Base-by-base conservation (phyloP, 1,140 invertebrate species). In the Plectrocnemia conspersa region DNA sequence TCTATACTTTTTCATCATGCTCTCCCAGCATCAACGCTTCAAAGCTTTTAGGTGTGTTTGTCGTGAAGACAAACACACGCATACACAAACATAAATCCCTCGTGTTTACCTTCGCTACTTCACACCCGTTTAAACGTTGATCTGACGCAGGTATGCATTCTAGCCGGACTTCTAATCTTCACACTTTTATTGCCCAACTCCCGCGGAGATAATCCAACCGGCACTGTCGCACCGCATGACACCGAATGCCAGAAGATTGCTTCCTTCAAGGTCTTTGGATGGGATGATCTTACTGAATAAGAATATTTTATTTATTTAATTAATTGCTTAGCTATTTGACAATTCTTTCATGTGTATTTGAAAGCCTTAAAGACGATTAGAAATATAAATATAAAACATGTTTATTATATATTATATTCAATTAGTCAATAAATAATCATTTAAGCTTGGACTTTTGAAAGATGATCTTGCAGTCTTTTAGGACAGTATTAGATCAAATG, bases 51-150 rank as follows among this genome's bases (percentile, higher is more conserved):
- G 6, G n/a, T 29, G 36, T 19, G 36, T 19, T n/a, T n/a, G n/a
- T n/a, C n/a, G n/a, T n/a, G n/a, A n/a, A n/a, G n/a, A n/a, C n/a
- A n/a, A n/a, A n/a, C n/a, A n/a, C n/a, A n/a, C n/a, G n/a, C n/a
- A n/a, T n/a, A n/a, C n/a, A n/a, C n/a, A n/a, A n/a, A n/a, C n/a
- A n/a, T n/a, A n/a, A n/a, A n/a, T n/a, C n/a, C n/a, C n/a, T n/a
- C n/a, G n/a, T 36, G 46, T 49, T 49, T 49, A 49, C 11, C 23
- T 29, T 49, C 32, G 46, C 46, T 49, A 49, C 46, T 36, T 49
- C 46, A 49, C 46, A 49, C 3, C 38, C 46, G 46, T 29, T 49
- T 49, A 33, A 16, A 11, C 27, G 27, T 18, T 47, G 15, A 47
- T 23, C 45, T 33, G n/a, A 33, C 6, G 32, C 46, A 49, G 46